Percentiles rank a stretch among this genome's conserved stretches.
phyloP scores from a whole-genome alignment of 2,113 vertebrate species.

The Carassius carassius region DNA sequence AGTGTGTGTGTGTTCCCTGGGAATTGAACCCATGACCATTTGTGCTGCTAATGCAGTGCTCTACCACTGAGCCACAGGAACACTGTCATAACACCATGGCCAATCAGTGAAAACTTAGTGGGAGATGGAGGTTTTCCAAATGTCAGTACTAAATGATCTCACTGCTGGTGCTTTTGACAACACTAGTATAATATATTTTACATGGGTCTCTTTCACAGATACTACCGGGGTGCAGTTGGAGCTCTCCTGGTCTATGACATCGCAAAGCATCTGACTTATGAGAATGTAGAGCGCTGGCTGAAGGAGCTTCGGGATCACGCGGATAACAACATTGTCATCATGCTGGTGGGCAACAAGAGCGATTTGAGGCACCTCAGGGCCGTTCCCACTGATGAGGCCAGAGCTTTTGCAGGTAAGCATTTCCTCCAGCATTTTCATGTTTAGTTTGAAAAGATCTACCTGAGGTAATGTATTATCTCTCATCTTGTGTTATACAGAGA shows the following conservation, averaged over 20 bases:
- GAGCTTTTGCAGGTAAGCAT: conserved; percentile 86
- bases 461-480: rapidly evolving
- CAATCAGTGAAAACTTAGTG: too few species aligned
- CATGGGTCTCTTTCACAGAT: conserved; percentile 70
- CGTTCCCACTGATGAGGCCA: conserved; percentile 91
- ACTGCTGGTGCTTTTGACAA: too few species aligned
- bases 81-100: too few species aligned
- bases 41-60: too few species aligned
- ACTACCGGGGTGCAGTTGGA: conserved; percentile 90
- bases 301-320: conserved; percentile 97
- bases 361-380: conserved; percentile 92
- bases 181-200: not conserved
- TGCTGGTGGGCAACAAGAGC: conserved; percentile 97
- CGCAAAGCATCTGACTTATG: conserved; percentile 94
- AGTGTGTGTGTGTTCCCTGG: too few species aligned
- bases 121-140: too few species aligned
- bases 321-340: conserved; percentile 96
- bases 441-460: rapidly evolving
- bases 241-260: conserved; percentile 95
- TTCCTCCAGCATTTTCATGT: not conserved
- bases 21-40: too few species aligned
- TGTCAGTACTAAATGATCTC: too few species aligned
- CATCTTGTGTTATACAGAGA: conserved; percentile 77
- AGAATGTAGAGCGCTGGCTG: conserved; percentile 96
- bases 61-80: too few species aligned